phyloP scores from a whole-genome alignment of 2,113 vertebrate genomes.

The Chaetodon trifascialis region DNA sequence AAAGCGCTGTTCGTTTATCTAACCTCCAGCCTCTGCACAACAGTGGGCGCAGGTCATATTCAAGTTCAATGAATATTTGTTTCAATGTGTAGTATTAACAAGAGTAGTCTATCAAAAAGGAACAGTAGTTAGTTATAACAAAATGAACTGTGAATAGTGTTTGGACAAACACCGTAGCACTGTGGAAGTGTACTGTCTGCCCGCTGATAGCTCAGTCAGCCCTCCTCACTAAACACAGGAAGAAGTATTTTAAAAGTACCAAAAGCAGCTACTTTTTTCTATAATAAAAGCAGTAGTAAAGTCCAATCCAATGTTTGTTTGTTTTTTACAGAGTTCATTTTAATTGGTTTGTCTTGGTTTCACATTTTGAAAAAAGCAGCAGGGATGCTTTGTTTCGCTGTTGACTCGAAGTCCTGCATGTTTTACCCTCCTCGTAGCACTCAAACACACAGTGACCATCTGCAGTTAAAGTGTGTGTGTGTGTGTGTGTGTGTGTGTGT shows the following conservation, averaged over 20 bases:
- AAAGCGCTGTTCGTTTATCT: no score
- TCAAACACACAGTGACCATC: neutral
- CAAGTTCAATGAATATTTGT: neutral
- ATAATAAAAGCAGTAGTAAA: no score
- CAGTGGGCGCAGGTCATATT: neutral
- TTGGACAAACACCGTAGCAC: neutral
- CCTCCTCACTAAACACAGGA: constrained; percentile 3
- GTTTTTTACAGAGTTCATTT: neutral
- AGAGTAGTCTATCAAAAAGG: neutral
- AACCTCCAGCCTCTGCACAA: neutral
- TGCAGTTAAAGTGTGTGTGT: neutral
- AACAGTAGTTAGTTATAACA: neutral
- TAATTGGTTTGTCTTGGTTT: neutral
- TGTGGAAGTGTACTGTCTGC: neutral
- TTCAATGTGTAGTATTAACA: neutral
- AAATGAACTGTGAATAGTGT: neutral
- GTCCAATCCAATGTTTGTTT: no score
- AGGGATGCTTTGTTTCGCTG: neutral
- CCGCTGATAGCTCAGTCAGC: constrained; percentile 11
- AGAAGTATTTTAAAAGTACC: neutral
- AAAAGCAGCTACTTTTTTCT: neutral
- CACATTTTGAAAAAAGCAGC: neutral
- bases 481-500: no score
- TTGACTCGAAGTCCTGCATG: no score
- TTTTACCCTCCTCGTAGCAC: neutral